phyloP scores from a whole-genome alignment of 2,113 vertebrate species.

The Oophaga pumilio region DNA sequence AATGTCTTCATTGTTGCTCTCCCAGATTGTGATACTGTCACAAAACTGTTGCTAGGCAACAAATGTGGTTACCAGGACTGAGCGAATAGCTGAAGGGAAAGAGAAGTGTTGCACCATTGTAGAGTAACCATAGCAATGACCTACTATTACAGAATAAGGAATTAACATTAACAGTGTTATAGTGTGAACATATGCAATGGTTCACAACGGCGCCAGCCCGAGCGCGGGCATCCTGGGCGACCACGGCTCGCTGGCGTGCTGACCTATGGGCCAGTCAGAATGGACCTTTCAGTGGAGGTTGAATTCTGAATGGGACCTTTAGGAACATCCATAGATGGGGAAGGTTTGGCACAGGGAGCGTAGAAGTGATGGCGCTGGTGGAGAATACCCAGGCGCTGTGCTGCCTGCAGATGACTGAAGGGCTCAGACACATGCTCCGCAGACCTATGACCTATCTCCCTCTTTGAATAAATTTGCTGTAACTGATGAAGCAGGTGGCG shows the following conservation, averaged over 20 bases:
- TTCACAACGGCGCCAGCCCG: constrained; percentile 67
- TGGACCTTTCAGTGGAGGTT: background rate
- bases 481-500: constrained; percentile 56
- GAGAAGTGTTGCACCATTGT: constrained; percentile 82
- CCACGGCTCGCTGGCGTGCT: constrained; percentile 27
- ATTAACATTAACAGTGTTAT: constrained; percentile 83
- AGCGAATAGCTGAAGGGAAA: constrained; percentile 81
- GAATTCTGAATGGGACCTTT: constrained; percentile 1
- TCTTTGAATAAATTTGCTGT: constrained; percentile 57
- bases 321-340: background rate
- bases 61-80: constrained; percentile 79
- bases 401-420: constrained; percentile 49
- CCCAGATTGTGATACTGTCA: constrained; percentile 78
- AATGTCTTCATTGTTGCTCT: constrained; percentile 76
- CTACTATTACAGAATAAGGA: constrained; percentile 84
- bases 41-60: constrained; percentile 84
- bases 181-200: constrained; percentile 73
- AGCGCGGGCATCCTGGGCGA: background rate
- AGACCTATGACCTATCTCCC: constrained; percentile 57
- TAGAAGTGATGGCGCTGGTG: background rate
- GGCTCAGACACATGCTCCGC: constrained; percentile 49
- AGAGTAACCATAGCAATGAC: constrained; percentile 88
- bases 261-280: background rate
- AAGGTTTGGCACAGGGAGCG: background rate
- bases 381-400: constrained; percentile 12